Evolutionary conservation across 2,888 invertebrate genomes (phyloP).

Genomic region (Heliconius aoede): DNA sequence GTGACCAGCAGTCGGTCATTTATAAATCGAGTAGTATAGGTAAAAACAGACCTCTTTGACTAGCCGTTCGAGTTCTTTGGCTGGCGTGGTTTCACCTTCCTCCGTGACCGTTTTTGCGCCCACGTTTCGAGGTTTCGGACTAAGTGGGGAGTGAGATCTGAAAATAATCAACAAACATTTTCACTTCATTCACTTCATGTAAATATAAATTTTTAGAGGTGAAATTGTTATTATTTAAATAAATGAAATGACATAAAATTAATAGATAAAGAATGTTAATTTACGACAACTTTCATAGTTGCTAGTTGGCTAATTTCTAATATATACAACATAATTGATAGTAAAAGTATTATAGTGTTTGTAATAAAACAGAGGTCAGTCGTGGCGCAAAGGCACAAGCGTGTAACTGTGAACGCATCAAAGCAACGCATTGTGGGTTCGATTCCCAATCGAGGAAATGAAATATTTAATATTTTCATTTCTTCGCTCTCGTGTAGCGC

Average conservation of each 20-base stretch:
- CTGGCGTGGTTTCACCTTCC: slow-evolving; percentile 85
- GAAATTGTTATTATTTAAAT: background rate
- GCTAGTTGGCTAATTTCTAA: background rate
- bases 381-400: too few species aligned
- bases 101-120: slow-evolving; percentile 80
- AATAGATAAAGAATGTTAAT: background rate
- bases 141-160: slow-evolving; percentile 86
- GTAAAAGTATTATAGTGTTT: background rate
- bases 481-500: too few species aligned
- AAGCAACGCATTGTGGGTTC: too few species aligned
- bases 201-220: background rate
- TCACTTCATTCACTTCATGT: slow-evolving; percentile 1
- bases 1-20: background rate
- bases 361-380: background rate
- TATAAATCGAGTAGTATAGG: slow-evolving; percentile 27
- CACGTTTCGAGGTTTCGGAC: slow-evolving; percentile 83
- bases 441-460: too few species aligned
- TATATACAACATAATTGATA: background rate
- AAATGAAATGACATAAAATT: background rate
- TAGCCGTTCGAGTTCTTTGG: slow-evolving; percentile 89
- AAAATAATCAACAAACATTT: slow-evolving; percentile 45
- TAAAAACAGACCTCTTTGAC: slow-evolving; percentile 84
- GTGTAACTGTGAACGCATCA: too few species aligned
- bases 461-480: too few species aligned
- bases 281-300: background rate